phyloP scores from a whole-genome alignment of 2,797 vertebrate species.

The Hafferia zeledoni region DNA sequence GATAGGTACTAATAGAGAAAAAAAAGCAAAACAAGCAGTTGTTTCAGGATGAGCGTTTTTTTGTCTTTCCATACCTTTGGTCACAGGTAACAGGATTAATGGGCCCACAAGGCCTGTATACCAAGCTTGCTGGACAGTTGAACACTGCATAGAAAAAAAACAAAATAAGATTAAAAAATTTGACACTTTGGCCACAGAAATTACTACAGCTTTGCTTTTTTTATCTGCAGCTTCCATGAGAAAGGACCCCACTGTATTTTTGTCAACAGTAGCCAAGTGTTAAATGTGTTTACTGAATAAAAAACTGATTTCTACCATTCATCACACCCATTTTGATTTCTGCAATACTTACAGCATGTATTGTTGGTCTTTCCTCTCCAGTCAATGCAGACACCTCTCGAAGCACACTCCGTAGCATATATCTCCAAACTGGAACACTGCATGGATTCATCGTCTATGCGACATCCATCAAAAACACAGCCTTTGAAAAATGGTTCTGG shows the following conservation, averaged over 20 bases:
- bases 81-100: constrained; percentile 66
- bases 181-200: neutral
- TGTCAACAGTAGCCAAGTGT: neutral
- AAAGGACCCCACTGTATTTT: neutral
- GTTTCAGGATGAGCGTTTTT: accelerated
- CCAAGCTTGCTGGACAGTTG: constrained; percentile 60
- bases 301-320: neutral
- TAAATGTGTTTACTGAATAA: neutral
- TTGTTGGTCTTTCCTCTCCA: constrained; percentile 73
- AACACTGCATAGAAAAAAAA: constrained; percentile 56
- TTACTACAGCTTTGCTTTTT: neutral
- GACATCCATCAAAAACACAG: constrained; percentile 75
- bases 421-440: constrained; percentile 75
- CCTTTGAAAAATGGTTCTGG: constrained; percentile 69
- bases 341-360: constrained; percentile 73
- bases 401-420: constrained; percentile 73
- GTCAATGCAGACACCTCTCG: constrained; percentile 69
- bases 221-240: neutral
- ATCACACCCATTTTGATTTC: neutral
- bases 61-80: constrained; percentile 56
- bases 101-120: constrained; percentile 75
- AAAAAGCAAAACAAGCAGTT: neutral
- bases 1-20: neutral
- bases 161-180: neutral
- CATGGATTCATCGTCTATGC: neutral